A percentile compares a stretch with the other conserved stretches of the same genome.
Conservation (phyloP, 1,140 invertebrate species). For the Zaprionus camerounensis region DNA sequence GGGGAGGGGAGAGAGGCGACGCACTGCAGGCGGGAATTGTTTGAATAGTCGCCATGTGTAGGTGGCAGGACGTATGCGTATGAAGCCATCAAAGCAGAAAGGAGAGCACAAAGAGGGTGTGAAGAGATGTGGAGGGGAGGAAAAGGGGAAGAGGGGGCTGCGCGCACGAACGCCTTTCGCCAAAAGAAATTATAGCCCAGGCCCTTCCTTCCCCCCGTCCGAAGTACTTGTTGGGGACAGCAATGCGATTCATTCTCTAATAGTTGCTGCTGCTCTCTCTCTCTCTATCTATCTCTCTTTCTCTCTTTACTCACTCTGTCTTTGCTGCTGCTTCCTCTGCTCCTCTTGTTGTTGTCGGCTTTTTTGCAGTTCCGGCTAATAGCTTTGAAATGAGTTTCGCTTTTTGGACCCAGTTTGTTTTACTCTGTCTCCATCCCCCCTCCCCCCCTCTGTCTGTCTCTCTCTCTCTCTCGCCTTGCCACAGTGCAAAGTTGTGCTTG, state of each 20-base stretch:
- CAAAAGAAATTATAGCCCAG: constrained; percentile 32
- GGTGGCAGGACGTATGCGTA: constrained; percentile 33
- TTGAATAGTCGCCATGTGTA: constrained; percentile 7
- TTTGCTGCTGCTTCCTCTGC: constrained; percentile 17
- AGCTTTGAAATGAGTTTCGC: constrained; percentile 79
- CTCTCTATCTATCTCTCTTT: background rate
- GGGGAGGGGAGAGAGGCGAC: background rate
- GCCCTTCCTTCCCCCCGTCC: background rate
- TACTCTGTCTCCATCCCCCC: background rate
- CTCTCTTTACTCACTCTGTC: background rate
- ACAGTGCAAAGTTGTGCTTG: constrained; percentile 40
- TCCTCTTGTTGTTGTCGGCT: constrained; percentile 14
- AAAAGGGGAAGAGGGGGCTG: background rate
- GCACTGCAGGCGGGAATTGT: background rate
- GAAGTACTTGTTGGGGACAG: constrained; percentile 27
- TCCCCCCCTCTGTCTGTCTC: background rate
- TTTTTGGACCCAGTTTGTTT: constrained; percentile 50
- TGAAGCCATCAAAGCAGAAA: constrained; percentile 17
- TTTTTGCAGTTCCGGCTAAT: constrained; percentile 60
- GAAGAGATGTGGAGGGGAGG: too few species aligned
- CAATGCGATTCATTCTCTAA: constrained; percentile 18
- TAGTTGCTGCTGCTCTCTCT: constrained; percentile 18
- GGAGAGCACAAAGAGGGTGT: background rate
- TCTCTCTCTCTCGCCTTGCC: background rate
- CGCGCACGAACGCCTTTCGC: constrained; percentile 59